These are phyloP conservation scores for Drosophila leonis DNA, from an alignment of 2,888 invertebrate species.

Conservation along the genomic window DNA sequence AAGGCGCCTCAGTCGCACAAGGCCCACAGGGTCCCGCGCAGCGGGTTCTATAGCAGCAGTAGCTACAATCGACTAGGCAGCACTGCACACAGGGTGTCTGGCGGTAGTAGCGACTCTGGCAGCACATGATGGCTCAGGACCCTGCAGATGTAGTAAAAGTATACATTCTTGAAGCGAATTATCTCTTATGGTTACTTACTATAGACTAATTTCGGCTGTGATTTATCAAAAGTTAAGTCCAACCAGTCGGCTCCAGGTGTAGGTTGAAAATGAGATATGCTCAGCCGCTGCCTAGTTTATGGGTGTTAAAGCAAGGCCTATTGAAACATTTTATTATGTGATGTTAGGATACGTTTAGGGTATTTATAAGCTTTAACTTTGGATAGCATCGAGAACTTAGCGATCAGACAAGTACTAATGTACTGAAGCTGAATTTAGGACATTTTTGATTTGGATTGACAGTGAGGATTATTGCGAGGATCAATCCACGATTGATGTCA, in stretches of 20 bases:
- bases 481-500: too few species aligned
- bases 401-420: too few species aligned
- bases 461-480: too few species aligned
- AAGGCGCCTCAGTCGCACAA: conserved; percentile 34
- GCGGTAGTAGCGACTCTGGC: conserved; percentile 63
- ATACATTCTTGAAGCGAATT: background rate
- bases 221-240: background rate
- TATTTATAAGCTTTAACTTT: background rate
- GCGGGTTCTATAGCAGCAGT: conserved; percentile 50
- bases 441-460: too few species aligned
- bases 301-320: conserved; percentile 22
- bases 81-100: conserved; percentile 64
- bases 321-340: background rate
- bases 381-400: too few species aligned
- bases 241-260: conserved; percentile 1
- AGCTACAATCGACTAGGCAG: conserved; percentile 66
- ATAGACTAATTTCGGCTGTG: background rate
- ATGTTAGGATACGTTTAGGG: background rate
- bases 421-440: too few species aligned
- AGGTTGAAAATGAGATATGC: background rate
- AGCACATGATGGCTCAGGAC: conserved; percentile 51
- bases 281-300: background rate
- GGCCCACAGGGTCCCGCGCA: conserved; percentile 53
- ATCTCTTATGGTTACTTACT: conserved; percentile 2
- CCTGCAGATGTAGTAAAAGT: too few species aligned